Percentiles rank a stretch among this genome's conserved stretches.
These are phyloP conservation scores for Homarus americanus DNA, from an alignment of 1,140 invertebrate species.

Conservation along the genomic window DNA sequence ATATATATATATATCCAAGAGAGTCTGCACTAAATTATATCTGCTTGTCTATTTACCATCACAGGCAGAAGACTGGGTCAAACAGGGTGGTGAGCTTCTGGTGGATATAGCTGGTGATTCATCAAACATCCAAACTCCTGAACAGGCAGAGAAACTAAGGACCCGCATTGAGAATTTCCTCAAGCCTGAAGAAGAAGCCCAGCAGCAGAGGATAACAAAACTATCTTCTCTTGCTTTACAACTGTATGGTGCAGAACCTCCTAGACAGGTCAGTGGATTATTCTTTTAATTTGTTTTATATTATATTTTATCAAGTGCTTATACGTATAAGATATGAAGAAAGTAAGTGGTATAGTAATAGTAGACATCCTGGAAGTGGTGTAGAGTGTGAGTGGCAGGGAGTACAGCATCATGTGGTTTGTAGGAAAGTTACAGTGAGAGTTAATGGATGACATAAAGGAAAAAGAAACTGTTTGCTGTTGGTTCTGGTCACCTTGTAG, in stretches of 20 bases:
- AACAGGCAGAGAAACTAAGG: conserved; percentile 82
- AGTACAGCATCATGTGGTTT: no score
- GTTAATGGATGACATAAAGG: no score
- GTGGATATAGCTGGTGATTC: conserved; percentile 84
- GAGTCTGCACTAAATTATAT: no score
- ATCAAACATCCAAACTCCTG: conserved; percentile 82
- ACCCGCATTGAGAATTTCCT: conserved; percentile 84
- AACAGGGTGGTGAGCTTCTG: conserved; percentile 85
- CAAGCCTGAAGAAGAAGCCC: conserved; percentile 83
- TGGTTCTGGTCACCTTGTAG: no score
- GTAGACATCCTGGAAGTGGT: no score
- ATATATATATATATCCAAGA: no score
- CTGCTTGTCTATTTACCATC: conserved; percentile 8
- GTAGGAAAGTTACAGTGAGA: no score
- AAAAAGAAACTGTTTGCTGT: not conserved
- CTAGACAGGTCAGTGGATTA: conserved; percentile 58
- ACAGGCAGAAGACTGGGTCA: conserved; percentile 86
- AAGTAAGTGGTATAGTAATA: no score
- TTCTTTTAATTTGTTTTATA: conserved; percentile 2
- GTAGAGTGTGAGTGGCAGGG: no score
- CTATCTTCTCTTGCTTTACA: conserved; percentile 83
- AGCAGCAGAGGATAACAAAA: conserved; percentile 84
- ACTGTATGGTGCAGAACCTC: conserved; percentile 81
- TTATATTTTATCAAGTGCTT: no score
- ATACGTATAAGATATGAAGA: no score